Conservation (phyloP, 1,140 invertebrate species). For the Cotesia typhae region DNA sequence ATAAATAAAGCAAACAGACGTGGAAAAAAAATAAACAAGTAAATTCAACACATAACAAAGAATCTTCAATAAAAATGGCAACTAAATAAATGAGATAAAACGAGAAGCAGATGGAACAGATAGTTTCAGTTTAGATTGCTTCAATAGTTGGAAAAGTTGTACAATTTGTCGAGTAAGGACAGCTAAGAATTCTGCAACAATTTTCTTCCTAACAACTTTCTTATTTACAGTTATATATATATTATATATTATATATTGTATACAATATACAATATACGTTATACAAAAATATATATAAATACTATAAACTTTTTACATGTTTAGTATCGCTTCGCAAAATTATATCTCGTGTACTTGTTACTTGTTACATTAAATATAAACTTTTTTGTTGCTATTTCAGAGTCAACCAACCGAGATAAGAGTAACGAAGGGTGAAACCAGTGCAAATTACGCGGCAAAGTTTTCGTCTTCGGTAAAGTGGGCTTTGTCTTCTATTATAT, state of each 20-base stretch:
- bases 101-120: slow-evolving; percentile 9
- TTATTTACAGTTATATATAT: slow-evolving; percentile 3
- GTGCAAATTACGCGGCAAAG: too few species aligned
- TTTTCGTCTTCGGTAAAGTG: too few species aligned
- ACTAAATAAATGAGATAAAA: slow-evolving; percentile 6
- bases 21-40: slow-evolving; percentile 1
- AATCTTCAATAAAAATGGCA: slow-evolving; percentile 17
- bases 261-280: not conserved
- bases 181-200: not conserved
- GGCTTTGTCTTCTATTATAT: too few species aligned
- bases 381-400: too few species aligned
- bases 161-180: slow-evolving; percentile 4
- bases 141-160: slow-evolving; percentile 14
- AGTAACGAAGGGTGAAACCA: too few species aligned
- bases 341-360: too few species aligned
- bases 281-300: not conserved
- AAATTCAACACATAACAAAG: not conserved
- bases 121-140: slow-evolving; percentile 22
- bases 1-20: not conserved
- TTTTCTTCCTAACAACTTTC: slow-evolving; percentile 6
- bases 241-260: not conserved
- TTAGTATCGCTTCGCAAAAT: too few species aligned
- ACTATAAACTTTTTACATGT: not conserved
- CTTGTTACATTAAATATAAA: too few species aligned
- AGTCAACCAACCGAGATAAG: too few species aligned